Base-by-base conservation (phyloP, 2,888 invertebrate species). In the Augochlorella aurata region DNA sequence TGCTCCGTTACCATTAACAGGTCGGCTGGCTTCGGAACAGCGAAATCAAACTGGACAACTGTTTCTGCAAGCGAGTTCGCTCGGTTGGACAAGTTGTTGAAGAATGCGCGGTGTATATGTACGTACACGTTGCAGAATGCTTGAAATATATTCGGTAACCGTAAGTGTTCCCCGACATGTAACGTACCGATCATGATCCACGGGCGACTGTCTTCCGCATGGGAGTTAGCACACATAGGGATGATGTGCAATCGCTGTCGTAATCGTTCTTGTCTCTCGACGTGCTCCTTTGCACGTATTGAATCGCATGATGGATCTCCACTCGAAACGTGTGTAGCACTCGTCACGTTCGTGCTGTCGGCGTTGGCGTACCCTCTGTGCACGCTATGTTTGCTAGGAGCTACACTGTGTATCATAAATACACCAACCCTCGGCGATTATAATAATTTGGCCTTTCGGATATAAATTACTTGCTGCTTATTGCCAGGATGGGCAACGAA, bases 181-280 rank as follows among this genome's bases (percentile, higher is more conserved):
- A 54, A 16, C 38, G 44, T 52, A 45, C 24, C 38, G 63, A 63
- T 50, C 29, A 49, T 47, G 65, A 70, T 66, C 21, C 69, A 14
- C 16, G 38, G 58, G 73, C 61, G 68, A 67, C 38, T 58, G n/a
- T 50, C 54, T 75, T 67, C 71, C 78, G 77, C 75, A 74, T 78
- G 38, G 82, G 47, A 58, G 61, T 78, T 65, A 52, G 79, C 73
- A 71, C 66, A 52, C 74, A 74, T 54, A 24, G 78, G 61, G 67
- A 81, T 52, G 82, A 82, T 83, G 74, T 79, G 73, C 73, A 75
- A 76, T 81, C 71, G 65, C 74, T 69, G 77, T 73, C 67, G 73
- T 82, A 83, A 87, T 89, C 82, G 86, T 85, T 78, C 68, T 38
- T 83, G 85, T 79, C 67, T 63, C 76, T 79, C 67, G 71, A 85